These are phyloP conservation scores for Empis stercorea DNA, from an alignment of 2,888 invertebrate genomes.

Conservation along the genomic window DNA sequence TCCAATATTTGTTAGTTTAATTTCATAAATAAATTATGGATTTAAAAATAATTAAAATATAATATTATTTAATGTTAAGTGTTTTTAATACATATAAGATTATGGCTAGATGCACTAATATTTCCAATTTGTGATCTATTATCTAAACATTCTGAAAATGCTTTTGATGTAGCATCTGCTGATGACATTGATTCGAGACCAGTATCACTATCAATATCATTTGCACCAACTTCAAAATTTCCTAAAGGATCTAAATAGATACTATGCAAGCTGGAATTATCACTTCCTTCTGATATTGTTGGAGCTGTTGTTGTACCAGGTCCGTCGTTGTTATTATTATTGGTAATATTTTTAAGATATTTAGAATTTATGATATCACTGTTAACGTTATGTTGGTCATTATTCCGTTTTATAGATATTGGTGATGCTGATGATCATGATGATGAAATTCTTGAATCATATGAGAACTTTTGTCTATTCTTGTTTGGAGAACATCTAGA, in stretches of 20 bases:
- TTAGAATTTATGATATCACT: slow-evolving; percentile 9
- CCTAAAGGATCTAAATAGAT: slow-evolving; percentile 60
- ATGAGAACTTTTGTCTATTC: slow-evolving; percentile 11
- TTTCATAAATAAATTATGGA: too few species aligned
- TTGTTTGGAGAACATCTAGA: slow-evolving; percentile 4
- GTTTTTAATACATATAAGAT: too few species aligned
- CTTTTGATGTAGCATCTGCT: slow-evolving; percentile 53
- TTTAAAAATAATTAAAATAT: too few species aligned
- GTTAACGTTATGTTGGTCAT: background rate
- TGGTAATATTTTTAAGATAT: background rate
- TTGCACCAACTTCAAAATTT: slow-evolving; percentile 18
- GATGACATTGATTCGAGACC: slow-evolving; percentile 84
- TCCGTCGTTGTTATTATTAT: slow-evolving; percentile 6
- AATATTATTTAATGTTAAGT: too few species aligned
- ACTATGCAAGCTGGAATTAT: slow-evolving; percentile 78
- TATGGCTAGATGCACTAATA: slow-evolving; percentile 33
- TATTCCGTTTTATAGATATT: background rate
- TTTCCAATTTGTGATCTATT: slow-evolving; percentile 24
- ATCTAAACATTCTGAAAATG: slow-evolving; percentile 40
- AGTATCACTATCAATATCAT: slow-evolving; percentile 82
- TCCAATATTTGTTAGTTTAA: too few species aligned
- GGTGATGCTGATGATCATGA: slow-evolving; percentile 14
- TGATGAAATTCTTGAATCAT: slow-evolving; percentile 13
- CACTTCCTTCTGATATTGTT: slow-evolving; percentile 38
- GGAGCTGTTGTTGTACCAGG: slow-evolving; percentile 3